A percentile compares a stretch with the other conserved stretches of the same genome.
Evolutionary conservation across 2,888 invertebrate species (phyloP).

Genomic region (Bhutanitis thaidina): DNA sequence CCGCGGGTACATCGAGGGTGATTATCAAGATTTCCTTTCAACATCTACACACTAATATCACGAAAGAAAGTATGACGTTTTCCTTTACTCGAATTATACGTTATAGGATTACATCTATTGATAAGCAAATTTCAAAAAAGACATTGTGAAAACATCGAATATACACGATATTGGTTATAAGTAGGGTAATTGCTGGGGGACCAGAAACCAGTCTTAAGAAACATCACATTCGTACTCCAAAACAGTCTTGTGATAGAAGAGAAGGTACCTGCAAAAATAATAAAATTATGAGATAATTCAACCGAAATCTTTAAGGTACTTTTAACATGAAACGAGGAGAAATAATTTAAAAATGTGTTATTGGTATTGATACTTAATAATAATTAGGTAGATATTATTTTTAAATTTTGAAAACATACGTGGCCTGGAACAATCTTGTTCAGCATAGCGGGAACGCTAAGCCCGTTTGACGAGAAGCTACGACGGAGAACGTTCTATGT

Average conservation of each 20-base stretch:
- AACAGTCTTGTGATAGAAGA: slow-evolving; percentile 98
- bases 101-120: slow-evolving; percentile 4
- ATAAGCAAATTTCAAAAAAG: slow-evolving; percentile 16
- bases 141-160: neutral
- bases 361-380: too few species aligned
- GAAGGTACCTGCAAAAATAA: slow-evolving; percentile 87
- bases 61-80: slow-evolving; percentile 57
- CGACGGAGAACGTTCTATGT: too few species aligned
- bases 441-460: too few species aligned
- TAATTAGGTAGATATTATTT: too few species aligned
- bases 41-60: slow-evolving; percentile 70
- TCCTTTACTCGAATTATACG: slow-evolving; percentile 24
- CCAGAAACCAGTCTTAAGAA: slow-evolving; percentile 26
- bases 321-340: too few species aligned
- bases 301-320: too few species aligned
- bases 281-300: slow-evolving; percentile 29
- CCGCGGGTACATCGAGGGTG: neutral
- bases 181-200: neutral
- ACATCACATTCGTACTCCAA: slow-evolving; percentile 87
- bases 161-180: neutral
- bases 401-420: too few species aligned
- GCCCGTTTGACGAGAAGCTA: too few species aligned
- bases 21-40: slow-evolving; percentile 25
- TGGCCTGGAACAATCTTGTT: too few species aligned
- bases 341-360: too few species aligned